Conservation (phyloP, 2,888 invertebrate species). For the Caradrina clavipalpis region DNA sequence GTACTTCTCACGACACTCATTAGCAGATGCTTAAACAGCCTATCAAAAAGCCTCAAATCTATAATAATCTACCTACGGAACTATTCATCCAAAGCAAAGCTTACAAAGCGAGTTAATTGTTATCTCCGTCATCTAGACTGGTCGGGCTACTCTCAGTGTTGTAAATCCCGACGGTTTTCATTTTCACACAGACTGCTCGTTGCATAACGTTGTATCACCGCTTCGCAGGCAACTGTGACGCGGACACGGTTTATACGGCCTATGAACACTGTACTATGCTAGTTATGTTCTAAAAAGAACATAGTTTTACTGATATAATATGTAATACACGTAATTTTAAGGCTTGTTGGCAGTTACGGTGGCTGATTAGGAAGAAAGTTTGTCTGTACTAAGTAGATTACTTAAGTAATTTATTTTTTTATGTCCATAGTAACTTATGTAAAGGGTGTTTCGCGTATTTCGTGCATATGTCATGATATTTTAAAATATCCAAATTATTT, state of each 20-base stretch:
- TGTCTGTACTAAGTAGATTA: constrained; percentile 3
- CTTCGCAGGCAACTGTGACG: constrained; percentile 39
- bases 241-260: constrained; percentile 41
- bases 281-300: constrained; percentile 19
- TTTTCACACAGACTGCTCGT: constrained; percentile 61
- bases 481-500: no score
- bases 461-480: no score
- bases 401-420: neutral
- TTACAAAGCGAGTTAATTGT: constrained; percentile 37
- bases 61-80: constrained; percentile 29
- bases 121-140: constrained; percentile 59
- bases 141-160: constrained; percentile 47
- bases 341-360: constrained; percentile 20
- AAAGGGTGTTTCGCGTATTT: no score
- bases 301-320: constrained; percentile 24
- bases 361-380: constrained; percentile 32
- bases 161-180: constrained; percentile 62
- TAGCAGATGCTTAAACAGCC: neutral
- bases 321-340: constrained; percentile 30
- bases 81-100: constrained; percentile 26
- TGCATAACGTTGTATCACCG: constrained; percentile 54
- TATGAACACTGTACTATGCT: constrained; percentile 45
- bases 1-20: neutral
- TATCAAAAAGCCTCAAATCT: constrained; percentile 2
- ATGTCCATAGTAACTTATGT: neutral